A percentile compares a stretch with the other conserved stretches of the same genome.
Evolutionary conservation across 2,797 vertebrate genomes (phyloP).

Genomic region (Poeciliopsis gracilis): DNA sequence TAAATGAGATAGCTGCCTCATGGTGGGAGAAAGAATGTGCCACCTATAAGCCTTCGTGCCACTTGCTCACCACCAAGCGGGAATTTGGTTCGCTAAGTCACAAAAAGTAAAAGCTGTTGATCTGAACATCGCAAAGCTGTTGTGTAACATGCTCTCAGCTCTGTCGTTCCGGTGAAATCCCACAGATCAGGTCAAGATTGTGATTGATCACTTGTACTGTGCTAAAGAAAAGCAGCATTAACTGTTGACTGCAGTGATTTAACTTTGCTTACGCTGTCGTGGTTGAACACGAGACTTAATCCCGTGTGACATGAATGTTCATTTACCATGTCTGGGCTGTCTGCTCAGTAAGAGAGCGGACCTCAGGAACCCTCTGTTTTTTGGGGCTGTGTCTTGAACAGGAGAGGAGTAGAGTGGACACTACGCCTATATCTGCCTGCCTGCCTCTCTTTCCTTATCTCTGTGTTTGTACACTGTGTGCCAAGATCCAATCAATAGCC

Average conservation of each 20-base stretch:
- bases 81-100: slow-evolving; percentile 27
- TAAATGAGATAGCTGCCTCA: slow-evolving; percentile 57
- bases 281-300: slow-evolving; percentile 76
- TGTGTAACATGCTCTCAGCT: slow-evolving; percentile 43
- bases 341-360: slow-evolving; percentile 73
- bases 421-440: slow-evolving; percentile 74
- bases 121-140: slow-evolving; percentile 35
- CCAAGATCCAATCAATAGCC: slow-evolving; percentile 87
- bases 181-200: slow-evolving; percentile 58
- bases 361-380: slow-evolving; percentile 42
- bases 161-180: slow-evolving; percentile 49
- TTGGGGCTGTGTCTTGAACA: slow-evolving; percentile 33
- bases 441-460: slow-evolving; percentile 77
- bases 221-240: slow-evolving; percentile 52
- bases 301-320: slow-evolving; percentile 71
- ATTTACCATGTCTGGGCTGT: slow-evolving; percentile 77
- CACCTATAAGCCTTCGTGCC: slow-evolving; percentile 9
- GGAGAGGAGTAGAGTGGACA: slow-evolving; percentile 68
- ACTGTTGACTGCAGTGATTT: slow-evolving; percentile 64
- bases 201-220: slow-evolving; percentile 56
- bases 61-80: slow-evolving; percentile 5
- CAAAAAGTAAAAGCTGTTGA: slow-evolving; percentile 45
- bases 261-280: slow-evolving; percentile 71
- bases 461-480: slow-evolving; percentile 84
- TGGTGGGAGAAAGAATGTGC: slow-evolving; percentile 13